phyloP scores from a whole-genome alignment of 2,797 vertebrate genomes.

The Tragopan temminckii region DNA sequence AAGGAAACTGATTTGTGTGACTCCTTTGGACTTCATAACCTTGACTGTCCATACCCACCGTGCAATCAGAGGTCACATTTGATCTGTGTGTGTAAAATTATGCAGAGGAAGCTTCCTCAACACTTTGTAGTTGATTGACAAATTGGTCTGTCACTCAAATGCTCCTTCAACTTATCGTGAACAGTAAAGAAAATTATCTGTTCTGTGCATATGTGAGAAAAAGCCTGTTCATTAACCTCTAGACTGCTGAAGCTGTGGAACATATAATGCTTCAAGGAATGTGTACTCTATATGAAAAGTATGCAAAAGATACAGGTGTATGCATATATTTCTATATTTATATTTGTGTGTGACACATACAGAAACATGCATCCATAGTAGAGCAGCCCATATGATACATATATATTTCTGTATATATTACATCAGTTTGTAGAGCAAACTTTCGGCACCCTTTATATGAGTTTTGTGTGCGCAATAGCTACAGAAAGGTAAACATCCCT shows the following conservation, averaged over 20 bases:
- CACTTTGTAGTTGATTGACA: conserved; percentile 80
- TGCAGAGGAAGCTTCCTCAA: conserved; percentile 74
- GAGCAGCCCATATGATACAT: not conserved
- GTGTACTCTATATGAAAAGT: not conserved
- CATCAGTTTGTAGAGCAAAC: not conserved
- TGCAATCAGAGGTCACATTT: conserved; percentile 72
- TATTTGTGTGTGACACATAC: not conserved
- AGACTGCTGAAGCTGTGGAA: conserved; percentile 59
- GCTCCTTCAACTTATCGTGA: conserved; percentile 78
- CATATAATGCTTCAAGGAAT: conserved; percentile 5
- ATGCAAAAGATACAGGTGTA: not conserved
- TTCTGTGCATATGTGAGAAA: conserved; percentile 77
- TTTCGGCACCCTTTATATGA: not conserved
- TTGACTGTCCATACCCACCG: conserved; percentile 55
- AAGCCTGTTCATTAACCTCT: conserved; percentile 73
- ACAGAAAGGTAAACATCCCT: not conserved
- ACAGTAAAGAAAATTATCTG: conserved; percentile 82
- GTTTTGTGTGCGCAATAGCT: not conserved
- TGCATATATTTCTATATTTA: not conserved
- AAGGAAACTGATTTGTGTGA: conserved; percentile 30
- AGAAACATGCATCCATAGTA: not conserved
- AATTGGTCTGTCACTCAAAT: conserved; percentile 83
- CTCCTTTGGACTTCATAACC: conserved; percentile 42
- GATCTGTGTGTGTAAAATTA: conserved; percentile 76
- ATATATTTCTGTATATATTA: not conserved